Evolutionary conservation across 1,140 invertebrate species (phyloP).

Genomic region (Bombus waltoni): DNA sequence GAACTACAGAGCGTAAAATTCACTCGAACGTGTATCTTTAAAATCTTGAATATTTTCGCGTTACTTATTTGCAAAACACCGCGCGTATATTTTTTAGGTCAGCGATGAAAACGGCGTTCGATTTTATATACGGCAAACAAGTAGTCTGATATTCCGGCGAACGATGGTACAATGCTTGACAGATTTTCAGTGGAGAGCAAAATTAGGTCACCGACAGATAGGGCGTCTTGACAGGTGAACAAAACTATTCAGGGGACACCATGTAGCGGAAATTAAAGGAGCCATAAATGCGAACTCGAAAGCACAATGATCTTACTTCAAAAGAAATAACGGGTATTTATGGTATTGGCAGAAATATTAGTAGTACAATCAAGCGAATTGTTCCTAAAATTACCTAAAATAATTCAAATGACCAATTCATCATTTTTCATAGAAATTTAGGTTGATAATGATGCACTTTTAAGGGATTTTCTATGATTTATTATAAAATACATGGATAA

Average conservation of each 20-base stretch:
- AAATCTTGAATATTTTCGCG: neutral
- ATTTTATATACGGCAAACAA: neutral
- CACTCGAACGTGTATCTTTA: too few relatives aligned
- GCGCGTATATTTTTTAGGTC: constrained; percentile 3
- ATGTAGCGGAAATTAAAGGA: constrained; percentile 44
- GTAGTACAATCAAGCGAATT: neutral
- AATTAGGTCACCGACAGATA: constrained; percentile 75
- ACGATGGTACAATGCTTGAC: constrained; percentile 7
- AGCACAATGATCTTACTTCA: neutral
- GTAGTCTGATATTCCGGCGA: neutral
- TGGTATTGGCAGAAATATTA: neutral
- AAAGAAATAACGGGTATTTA: neutral
- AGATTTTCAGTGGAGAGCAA: constrained; percentile 40
- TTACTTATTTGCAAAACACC: neutral
- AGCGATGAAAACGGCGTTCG: neutral
- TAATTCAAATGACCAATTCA: neutral
- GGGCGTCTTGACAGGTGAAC: constrained; percentile 73
- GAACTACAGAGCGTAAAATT: neutral
- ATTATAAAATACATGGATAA: neutral
- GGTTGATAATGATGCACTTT: neutral
- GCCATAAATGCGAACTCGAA: constrained; percentile 18
- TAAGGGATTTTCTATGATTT: neutral
- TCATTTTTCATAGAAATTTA: neutral
- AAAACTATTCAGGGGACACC: constrained; percentile 52
- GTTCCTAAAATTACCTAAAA: neutral